phyloP scores from a whole-genome alignment of 92 coral and sea anemone species.

The Chrysogorgia sp. region DNA sequence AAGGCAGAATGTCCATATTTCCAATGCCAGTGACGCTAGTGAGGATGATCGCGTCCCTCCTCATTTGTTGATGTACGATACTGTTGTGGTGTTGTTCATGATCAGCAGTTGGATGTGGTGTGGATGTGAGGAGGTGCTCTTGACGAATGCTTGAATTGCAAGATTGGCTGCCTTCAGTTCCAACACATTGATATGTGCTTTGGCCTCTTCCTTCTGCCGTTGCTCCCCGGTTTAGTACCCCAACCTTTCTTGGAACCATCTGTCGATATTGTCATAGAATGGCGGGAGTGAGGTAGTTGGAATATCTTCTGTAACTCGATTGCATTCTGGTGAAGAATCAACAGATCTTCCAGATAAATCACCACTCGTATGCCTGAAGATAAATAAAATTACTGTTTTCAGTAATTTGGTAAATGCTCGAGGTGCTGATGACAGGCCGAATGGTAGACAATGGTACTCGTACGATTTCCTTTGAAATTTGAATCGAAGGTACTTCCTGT shows the following conservation, averaged over 20 bases:
- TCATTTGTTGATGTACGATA: slow-evolving; percentile 31
- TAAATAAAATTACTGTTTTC: too few species aligned
- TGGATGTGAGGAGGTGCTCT: background rate
- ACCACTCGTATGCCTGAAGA: slow-evolving; percentile 8
- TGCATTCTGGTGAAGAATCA: too few species aligned
- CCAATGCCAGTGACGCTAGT: slow-evolving; percentile 53
- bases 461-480: slow-evolving; percentile 45
- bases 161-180: slow-evolving; percentile 31
- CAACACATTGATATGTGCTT: slow-evolving; percentile 28
- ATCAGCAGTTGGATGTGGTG: slow-evolving; percentile 4
- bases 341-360: too few species aligned
- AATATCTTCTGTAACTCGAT: too few species aligned
- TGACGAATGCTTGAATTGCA: slow-evolving; percentile 34
- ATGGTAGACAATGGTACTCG: slow-evolving; percentile 55
- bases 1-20: slow-evolving; percentile 59
- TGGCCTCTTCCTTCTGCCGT: slow-evolving; percentile 25
- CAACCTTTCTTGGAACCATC: slow-evolving; percentile 36
- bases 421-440: too few species aligned
- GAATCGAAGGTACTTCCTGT: slow-evolving; percentile 34
- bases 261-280: slow-evolving; percentile 17
- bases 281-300: slow-evolving; percentile 6
- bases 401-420: slow-evolving; percentile 35
- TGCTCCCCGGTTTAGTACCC: slow-evolving; percentile 22
- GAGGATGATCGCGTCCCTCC: slow-evolving; percentile 50
- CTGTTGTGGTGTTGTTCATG: slow-evolving; percentile 36